These are phyloP conservation scores for Miichthys miiuy DNA, from an alignment of 2,797 vertebrate genomes.

Conservation along the genomic window DNA sequence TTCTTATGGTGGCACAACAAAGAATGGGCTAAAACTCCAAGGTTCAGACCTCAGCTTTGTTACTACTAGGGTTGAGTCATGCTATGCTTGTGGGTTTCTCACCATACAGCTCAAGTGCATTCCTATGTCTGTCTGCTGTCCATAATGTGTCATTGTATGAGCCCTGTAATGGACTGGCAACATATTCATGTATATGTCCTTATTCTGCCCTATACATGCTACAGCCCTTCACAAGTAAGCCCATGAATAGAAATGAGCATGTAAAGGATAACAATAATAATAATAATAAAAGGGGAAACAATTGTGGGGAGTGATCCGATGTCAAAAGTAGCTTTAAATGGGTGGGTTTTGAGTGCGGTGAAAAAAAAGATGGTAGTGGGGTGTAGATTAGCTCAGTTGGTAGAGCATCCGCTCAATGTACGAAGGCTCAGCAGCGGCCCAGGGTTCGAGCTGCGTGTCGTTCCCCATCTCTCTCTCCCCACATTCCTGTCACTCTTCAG, in stretches of 20 bases:
- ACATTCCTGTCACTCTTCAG: no score
- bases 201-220: constrained; percentile 18
- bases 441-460: no score
- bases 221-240: background rate
- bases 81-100: background rate
- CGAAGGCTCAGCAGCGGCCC: no score
- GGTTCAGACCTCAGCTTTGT: background rate
- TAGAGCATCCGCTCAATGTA: no score
- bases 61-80: background rate
- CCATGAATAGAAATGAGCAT: constrained; percentile 30
- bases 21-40: background rate
- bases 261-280: background rate
- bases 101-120: background rate
- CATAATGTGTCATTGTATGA: constrained; percentile 5
- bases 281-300: no score
- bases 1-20: background rate
- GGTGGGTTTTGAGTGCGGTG: no score
- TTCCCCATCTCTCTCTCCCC: no score
- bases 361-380: no score
- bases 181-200: constrained; percentile 17
- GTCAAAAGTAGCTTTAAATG: no score
- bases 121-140: background rate
- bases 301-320: no score
- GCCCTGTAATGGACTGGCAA: constrained; percentile 17
- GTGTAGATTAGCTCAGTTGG: no score